phyloP scores from a whole-genome alignment of 1,140 invertebrate species.

The Phocides pigmalion region DNA sequence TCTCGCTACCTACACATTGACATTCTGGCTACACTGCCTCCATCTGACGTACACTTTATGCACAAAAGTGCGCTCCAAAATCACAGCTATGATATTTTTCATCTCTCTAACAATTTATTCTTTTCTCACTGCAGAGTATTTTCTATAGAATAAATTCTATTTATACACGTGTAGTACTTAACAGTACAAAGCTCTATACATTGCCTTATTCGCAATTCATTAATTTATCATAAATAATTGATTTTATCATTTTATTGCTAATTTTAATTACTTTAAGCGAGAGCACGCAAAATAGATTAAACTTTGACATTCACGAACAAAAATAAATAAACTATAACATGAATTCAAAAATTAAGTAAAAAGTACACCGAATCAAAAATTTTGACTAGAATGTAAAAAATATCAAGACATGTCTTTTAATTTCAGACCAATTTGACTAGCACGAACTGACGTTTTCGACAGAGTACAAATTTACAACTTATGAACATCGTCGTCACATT shows the following conservation, averaged over 20 bases:
- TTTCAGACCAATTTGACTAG: conserved; percentile 79
- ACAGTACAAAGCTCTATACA: conserved; percentile 82
- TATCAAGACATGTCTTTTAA: conserved; percentile 63
- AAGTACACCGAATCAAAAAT: conserved; percentile 63
- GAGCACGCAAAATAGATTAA: conserved; percentile 64
- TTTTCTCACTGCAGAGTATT: conserved; percentile 56
- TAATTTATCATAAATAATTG: conserved; percentile 77
- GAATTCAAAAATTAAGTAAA: conserved; percentile 46
- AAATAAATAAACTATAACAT: conserved; percentile 58
- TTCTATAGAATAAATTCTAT: conserved; percentile 73
- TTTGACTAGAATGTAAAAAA: conserved; percentile 77
- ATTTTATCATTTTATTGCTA: conserved; percentile 82
- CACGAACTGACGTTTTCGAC: conserved; percentile 55
- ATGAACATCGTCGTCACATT: conserved; percentile 48
- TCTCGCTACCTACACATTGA: conserved; percentile 20
- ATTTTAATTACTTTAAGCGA: conserved; percentile 68
- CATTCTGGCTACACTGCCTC: conserved; percentile 31
- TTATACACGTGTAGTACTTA: conserved; percentile 76
- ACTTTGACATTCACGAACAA: conserved; percentile 52
- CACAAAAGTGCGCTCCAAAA: conserved; percentile 76
- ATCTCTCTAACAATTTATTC: conserved; percentile 69
- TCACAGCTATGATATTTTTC: conserved; percentile 80
- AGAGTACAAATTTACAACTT: conserved; percentile 36
- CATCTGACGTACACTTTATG: conserved; percentile 56
- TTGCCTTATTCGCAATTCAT: conserved; percentile 76